Base-by-base conservation (phyloP, 92 coral and sea anemone species). In the Diadumene lineata region DNA sequence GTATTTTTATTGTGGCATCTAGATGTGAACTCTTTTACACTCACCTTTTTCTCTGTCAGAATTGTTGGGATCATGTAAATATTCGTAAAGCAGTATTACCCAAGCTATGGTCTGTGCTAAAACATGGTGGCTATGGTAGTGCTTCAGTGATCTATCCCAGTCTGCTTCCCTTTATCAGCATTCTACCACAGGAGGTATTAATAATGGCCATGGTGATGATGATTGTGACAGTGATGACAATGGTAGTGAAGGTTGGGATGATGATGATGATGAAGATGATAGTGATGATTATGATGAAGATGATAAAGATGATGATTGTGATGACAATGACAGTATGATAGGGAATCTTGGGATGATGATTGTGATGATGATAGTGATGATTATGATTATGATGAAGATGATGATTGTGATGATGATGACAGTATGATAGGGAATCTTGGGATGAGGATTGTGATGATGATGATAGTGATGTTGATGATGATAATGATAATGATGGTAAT, bases 41-140 rank as follows among this genome's bases (percentile, higher is more conserved):
- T n/a, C n/a, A n/a, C n/a, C n/a, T n/a, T n/a, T n/a, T n/a, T n/a
- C n/a, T n/a, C n/a, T n/a, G n/a, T n/a, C n/a, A 94, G 98, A 93
- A 94, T 60, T 94, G 98, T 73, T 94, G 98, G 98, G 73, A 56
- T 31, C 85, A 91, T 55, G 98, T 94, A 15, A 94, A 86, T 75
- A 72, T 88, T 50, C 92, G 93, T 61, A 94, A 94, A 74, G 98
- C 97, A 67, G 91, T 92, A 46, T 78, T 91, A 21, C 98, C 98
- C n/a, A 94, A 94, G 77, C 72, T 94, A 34, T 94, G 98, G 98
- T 69, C 82, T 21, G 82, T 94, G 44, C 76, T 94, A 34, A 84
- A 74, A 16, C 84, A 72, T 84, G 98, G 94, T 31, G 98, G 92
- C 19, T 88, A 77, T 82, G 98, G 98, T 22, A 85, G 85, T 70